Evolutionary conservation across 2,888 invertebrate species (phyloP).

Genomic region (Sinohyriopsis cumingii): DNA sequence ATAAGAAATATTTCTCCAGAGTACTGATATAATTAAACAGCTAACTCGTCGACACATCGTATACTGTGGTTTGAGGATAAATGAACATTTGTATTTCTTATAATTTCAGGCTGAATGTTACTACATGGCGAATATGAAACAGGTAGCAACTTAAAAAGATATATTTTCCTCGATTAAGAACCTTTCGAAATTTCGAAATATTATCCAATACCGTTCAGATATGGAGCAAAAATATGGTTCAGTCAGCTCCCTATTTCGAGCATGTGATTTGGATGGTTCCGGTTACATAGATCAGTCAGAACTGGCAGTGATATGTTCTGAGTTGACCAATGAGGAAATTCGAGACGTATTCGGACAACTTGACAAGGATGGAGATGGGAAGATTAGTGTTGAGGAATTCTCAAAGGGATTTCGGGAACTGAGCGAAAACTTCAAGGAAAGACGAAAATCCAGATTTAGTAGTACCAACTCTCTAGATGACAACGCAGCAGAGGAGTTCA

Average conservation of each 20-base stretch:
- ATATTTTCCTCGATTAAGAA: no score
- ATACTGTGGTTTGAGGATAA: no score
- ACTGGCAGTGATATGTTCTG: constrained; percentile 73
- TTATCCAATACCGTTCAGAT: no score
- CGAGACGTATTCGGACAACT: constrained; percentile 74
- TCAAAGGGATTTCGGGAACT: constrained; percentile 72
- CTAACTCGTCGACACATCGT: no score
- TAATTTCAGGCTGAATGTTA: no score
- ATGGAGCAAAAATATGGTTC: constrained; percentile 10
- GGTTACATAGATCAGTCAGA: constrained; percentile 74
- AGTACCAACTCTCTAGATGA: constrained; percentile 46
- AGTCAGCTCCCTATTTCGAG: constrained; percentile 68
- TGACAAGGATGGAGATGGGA: constrained; percentile 75
- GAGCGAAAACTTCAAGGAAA: constrained; percentile 40
- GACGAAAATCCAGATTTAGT: constrained; percentile 48
- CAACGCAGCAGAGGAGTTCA: constrained; percentile 48
- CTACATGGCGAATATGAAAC: no score
- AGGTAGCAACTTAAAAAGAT: no score
- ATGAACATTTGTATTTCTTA: no score
- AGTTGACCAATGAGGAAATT: constrained; percentile 73
- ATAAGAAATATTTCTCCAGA: no score
- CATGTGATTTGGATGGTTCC: constrained; percentile 73
- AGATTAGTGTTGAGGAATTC: constrained; percentile 75
- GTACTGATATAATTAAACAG: no score
- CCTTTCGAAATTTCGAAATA: no score